Conservation (phyloP, 2,797 vertebrate species). For the Oceanodroma leucorhoa region DNA sequence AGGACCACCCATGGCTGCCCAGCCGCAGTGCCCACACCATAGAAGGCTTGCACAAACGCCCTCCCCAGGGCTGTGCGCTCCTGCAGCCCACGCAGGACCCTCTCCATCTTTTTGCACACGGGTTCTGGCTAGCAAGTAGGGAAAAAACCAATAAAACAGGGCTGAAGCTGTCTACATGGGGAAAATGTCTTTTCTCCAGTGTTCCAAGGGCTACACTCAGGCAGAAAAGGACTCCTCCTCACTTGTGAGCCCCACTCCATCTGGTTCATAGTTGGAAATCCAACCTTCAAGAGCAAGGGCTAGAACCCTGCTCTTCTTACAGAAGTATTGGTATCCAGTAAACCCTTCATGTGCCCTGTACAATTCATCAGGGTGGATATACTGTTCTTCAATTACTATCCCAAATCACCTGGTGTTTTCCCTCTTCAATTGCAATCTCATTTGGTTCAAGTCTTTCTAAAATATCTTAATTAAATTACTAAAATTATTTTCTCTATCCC, state of each 20-base stretch:
- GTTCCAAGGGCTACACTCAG: not conserved
- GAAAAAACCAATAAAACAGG: not conserved
- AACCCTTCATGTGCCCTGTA: not conserved
- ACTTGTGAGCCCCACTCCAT: fast-evolving
- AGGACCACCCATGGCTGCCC: not conserved
- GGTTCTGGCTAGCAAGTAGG: not conserved
- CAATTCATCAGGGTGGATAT: not conserved
- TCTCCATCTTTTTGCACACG: not conserved
- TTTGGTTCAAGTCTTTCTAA: not conserved
- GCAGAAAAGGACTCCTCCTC: not conserved
- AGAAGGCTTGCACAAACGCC: not conserved
- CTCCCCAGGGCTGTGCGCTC: fast-evolving
- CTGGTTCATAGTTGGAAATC: not conserved
- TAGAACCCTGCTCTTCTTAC: not conserved
- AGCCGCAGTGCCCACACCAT: fast-evolving
- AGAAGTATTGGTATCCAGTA: not conserved
- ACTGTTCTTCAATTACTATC: not conserved
- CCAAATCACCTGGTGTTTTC: not conserved
- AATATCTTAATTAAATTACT: not conserved
- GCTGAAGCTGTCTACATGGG: not conserved
- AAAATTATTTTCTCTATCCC: not conserved
- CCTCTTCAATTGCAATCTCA: not conserved
- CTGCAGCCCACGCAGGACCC: not conserved
- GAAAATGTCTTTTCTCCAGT: not conserved
- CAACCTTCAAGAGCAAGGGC: not conserved